phyloP scores from a whole-genome alignment of 2,113 vertebrate species.

The Pluvialis apricaria region DNA sequence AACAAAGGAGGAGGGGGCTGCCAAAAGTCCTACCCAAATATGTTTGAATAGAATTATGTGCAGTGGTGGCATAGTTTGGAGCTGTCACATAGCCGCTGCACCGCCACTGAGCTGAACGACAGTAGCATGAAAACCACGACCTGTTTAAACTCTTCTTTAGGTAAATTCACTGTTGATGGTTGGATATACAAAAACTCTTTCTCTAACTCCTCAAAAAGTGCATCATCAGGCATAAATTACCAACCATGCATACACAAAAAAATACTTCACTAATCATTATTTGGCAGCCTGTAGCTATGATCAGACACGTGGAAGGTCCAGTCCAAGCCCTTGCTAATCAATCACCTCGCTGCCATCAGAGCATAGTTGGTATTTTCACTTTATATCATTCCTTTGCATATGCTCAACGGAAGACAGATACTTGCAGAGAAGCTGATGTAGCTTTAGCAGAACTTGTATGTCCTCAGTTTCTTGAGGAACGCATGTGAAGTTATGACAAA shows the following conservation, averaged over 20 bases:
- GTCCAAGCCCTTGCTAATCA: neutral
- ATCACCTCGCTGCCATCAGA: fast-evolving
- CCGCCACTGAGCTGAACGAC: fast-evolving
- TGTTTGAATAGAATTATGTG: too few relatives aligned
- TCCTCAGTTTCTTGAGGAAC: neutral
- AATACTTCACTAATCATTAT: neutral
- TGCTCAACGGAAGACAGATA: neutral
- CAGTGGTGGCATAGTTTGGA: neutral
- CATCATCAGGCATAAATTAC: neutral
- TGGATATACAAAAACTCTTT: neutral
- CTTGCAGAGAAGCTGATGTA: neutral
- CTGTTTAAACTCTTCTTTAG: neutral
- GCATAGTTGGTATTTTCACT: neutral
- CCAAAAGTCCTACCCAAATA: neutral
- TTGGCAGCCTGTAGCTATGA: neutral
- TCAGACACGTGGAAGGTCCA: neutral
- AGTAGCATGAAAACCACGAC: fast-evolving
- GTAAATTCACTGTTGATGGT: neutral
- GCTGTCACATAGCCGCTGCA: neutral
- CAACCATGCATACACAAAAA: neutral
- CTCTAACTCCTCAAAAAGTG: neutral
- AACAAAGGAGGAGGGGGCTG: neutral
- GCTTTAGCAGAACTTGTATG: neutral
- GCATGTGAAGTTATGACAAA: neutral
- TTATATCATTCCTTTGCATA: too few relatives aligned